Conservation (phyloP, 2,888 invertebrate species). For the Noctuana brunneofusca region DNA sequence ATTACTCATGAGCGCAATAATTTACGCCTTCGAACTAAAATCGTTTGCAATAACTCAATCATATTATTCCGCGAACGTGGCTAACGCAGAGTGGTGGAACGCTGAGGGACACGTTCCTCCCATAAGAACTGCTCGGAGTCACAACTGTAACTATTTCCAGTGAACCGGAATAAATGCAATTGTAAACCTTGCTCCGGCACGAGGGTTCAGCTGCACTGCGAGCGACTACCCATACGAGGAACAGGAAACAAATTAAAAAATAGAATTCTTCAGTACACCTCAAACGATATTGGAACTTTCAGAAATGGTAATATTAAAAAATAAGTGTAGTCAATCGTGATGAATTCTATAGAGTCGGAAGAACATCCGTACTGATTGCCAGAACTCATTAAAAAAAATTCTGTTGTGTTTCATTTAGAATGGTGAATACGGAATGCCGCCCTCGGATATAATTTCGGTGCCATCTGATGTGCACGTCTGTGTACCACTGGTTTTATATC, state of each 20-base stretch:
- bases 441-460: no score
- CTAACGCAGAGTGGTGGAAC: slow-evolving; percentile 21
- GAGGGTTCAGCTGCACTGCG: slow-evolving; percentile 7
- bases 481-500: no score
- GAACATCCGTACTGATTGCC: no score
- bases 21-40: slow-evolving; percentile 11
- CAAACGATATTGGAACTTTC: no score
- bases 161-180: slow-evolving; percentile 66
- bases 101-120: slow-evolving; percentile 52
- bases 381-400: no score
- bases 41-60: slow-evolving; percentile 35
- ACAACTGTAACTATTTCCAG: slow-evolving; percentile 52
- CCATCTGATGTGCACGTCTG: no score
- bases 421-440: no score
- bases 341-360: no score
- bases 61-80: slow-evolving; percentile 31
- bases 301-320: no score
- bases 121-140: slow-evolving; percentile 46
- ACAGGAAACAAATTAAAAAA: neutral
- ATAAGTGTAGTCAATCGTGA: no score
- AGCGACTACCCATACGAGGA: neutral
- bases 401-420: no score
- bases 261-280: no score
- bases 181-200: slow-evolving; percentile 35
- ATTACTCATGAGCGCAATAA: slow-evolving; percentile 16